Conservation (phyloP, 2,113 vertebrate species). For the Gymnogyps californianus region DNA sequence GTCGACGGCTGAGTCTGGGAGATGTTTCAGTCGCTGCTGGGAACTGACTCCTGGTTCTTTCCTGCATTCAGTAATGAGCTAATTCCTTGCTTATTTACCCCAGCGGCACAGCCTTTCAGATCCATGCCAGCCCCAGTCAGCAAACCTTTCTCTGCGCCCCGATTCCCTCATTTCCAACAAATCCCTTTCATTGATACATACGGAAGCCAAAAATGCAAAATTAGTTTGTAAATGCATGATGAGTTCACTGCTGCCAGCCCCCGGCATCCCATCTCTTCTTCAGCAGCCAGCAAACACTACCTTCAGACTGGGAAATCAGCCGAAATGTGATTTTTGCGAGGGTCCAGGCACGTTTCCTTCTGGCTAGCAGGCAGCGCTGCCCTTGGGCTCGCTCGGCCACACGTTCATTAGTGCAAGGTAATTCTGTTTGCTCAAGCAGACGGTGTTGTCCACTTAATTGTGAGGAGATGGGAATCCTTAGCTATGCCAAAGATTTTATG, state of each 20-base stretch:
- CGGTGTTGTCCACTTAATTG: neutral
- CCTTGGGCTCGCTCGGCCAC: rapidly evolving
- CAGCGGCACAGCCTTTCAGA: neutral
- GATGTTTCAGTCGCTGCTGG: neutral
- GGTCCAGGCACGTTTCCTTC: neutral
- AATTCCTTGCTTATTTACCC: neutral
- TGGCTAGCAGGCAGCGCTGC: neutral
- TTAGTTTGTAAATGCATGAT: neutral
- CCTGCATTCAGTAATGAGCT: neutral
- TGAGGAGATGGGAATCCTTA: neutral
- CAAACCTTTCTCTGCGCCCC: neutral
- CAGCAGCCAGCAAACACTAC: neutral
- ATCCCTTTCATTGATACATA: neutral
- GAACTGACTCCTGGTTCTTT: neutral
- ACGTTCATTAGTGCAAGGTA: neutral
- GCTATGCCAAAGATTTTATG: neutral
- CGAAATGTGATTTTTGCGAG: neutral
- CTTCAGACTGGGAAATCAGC: neutral
- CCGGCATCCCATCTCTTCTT: neutral
- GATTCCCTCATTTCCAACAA: neutral
- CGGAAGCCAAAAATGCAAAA: neutral
- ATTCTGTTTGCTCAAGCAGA: neutral
- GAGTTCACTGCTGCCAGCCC: neutral
- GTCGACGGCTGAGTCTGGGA: neutral
- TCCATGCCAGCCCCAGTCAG: neutral